phyloP scores from a whole-genome alignment of 53 echinoderm and acorn worm species.

The Actinopyga echinites region DNA sequence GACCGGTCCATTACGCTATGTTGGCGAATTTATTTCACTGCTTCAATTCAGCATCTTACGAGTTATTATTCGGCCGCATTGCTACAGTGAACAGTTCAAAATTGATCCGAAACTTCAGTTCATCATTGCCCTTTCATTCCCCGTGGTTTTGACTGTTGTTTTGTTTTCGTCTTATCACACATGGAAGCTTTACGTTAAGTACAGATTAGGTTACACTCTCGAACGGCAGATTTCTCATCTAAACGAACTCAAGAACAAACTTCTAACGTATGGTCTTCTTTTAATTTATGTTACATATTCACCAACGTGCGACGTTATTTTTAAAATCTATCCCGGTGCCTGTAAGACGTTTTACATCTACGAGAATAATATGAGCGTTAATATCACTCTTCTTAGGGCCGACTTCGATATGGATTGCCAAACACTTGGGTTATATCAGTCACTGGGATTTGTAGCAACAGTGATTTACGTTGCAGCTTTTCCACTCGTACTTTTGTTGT shows the following conservation, averaged over 20 bases:
- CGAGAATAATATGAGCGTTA: neutral
- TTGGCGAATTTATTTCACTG: neutral
- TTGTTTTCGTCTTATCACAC: neutral
- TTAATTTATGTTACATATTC: slow-evolving; percentile 57
- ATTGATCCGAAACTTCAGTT: neutral
- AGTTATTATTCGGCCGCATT: slow-evolving; percentile 5
- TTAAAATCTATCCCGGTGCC: slow-evolving; percentile 39
- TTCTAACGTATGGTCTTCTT: neutral
- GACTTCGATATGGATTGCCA: slow-evolving; percentile 59
- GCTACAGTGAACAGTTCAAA: neutral
- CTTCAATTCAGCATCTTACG: neutral
- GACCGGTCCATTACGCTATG: neutral
- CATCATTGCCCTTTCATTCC: neutral
- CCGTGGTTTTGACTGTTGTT: neutral
- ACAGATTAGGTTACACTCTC: too few relatives aligned
- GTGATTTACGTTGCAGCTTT: slow-evolving; percentile 51
- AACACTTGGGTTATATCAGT: neutral
- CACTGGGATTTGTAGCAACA: slow-evolving; percentile 29
- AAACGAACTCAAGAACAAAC: neutral
- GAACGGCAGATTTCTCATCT: too few relatives aligned
- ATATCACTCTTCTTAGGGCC: slow-evolving; percentile 24
- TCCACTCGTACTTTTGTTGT: slow-evolving; percentile 39
- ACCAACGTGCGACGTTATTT: slow-evolving; percentile 31
- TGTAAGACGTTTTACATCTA: slow-evolving; percentile 49
- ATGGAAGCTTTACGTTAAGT: neutral